Base-by-base conservation (phyloP, 2,113 vertebrate species). In the Semicossyphus pulcher region DNA sequence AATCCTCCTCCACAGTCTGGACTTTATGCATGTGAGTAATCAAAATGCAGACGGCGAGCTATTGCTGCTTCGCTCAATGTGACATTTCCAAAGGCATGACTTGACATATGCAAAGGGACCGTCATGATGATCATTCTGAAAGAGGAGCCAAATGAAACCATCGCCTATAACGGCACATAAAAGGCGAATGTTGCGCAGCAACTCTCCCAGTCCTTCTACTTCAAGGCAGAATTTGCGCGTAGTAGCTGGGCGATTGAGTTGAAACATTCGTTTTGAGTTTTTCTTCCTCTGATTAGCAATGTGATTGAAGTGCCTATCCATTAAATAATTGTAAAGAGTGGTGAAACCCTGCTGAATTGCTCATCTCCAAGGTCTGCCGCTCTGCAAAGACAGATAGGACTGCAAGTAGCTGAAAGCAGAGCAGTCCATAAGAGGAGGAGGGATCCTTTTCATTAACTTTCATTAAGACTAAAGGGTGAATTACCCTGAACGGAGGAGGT, bases 61-160 rank as follows among this genome's bases (percentile, higher is more conserved):
- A 6, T 78, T 56, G 76, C 83, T 47, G 61, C 62, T 70, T 67
- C 42, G 9, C 81, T 85, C 86, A 89, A 88, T 89, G 78, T 90
- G 85, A 89, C 86, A 91, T 89, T 88, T 91, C 88, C 79, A 87
- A 89, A 88, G 89, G 81, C 80, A 81, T 87, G 84, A 87, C 87
- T 87, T 90, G 89, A 87, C 88, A 88, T 85, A 89, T 87, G 88
- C 81, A 87, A 86, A 88, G 63, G 56, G 77, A 44, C n/a, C 21
- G 12, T 66, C 61, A 42, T 53, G 71, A 78, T 59, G 60, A 77
- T 87, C 66, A 87, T 83, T 83, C 71, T 75, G 52, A 78, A 49
- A 54, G 59, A 37, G 61, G 64, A 68, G 47, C 39, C 48, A 63
- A 74, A 80, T 63, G 41, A 81, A 74, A 76, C 59, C 34, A 29